Evolutionary conservation across 2,113 vertebrate species (phyloP).

Genomic region (Alethe castanea): DNA sequence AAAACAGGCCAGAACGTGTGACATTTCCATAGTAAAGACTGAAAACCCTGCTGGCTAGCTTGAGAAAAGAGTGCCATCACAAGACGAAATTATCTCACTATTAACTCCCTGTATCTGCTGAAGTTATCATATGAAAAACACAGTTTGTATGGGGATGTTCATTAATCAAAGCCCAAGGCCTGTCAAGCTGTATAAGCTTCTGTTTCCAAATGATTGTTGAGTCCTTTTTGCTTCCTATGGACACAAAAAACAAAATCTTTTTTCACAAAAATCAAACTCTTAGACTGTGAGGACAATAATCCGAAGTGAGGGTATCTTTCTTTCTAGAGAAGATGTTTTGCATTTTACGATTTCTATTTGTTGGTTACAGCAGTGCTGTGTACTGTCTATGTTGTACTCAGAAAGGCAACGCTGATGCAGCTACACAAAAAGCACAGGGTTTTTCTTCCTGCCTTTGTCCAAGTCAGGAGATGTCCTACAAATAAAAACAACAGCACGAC

Average conservation of each 20-base stretch:
- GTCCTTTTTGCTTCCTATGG: neutral
- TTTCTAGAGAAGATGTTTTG: neutral
- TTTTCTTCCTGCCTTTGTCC: neutral
- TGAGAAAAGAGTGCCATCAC: slow-evolving; percentile 60
- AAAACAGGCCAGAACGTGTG: neutral
- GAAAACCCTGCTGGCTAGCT: slow-evolving; percentile 16
- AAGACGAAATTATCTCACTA: neutral
- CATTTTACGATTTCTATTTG: neutral
- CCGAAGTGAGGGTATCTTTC: neutral
- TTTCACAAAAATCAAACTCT: neutral
- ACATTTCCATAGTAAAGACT: slow-evolving; percentile 49
- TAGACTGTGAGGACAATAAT: neutral
- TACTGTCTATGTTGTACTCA: fast-evolving
- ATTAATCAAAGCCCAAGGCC: neutral
- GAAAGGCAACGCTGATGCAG: neutral
- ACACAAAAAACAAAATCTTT: neutral
- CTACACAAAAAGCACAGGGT: fast-evolving
- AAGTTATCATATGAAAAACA: neutral
- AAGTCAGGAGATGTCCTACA: neutral
- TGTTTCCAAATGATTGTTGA: neutral
- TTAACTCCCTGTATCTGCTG: neutral
- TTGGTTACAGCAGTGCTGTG: neutral
- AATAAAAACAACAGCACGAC: neutral
- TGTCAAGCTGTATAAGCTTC: neutral
- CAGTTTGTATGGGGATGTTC: neutral